phyloP scores from a whole-genome alignment of 2,797 vertebrate genomes.

The Onychomys arenicola region DNA sequence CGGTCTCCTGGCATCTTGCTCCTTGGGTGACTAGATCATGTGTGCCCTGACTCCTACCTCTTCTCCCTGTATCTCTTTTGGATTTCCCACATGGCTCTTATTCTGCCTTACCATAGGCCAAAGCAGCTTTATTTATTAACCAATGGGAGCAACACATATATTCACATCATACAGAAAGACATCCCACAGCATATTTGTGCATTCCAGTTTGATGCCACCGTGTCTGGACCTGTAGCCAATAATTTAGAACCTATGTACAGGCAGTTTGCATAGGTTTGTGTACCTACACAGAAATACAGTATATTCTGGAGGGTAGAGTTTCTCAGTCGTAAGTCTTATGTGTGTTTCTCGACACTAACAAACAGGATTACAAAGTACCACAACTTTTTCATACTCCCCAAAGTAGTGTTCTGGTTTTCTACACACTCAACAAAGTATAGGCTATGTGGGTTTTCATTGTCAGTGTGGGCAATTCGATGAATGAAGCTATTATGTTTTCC shows the following conservation, averaged over 20 bases:
- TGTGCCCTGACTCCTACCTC: no score
- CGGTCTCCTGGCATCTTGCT: no score
- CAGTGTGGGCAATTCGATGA: constrained; percentile 3
- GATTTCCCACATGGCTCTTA: no score
- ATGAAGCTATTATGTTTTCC: not conserved
- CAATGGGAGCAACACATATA: no score
- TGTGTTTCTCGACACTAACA: not conserved
- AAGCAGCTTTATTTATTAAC: no score
- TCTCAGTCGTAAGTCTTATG: not conserved
- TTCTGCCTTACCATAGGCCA: no score
- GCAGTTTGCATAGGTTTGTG: not conserved
- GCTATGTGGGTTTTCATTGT: not conserved
- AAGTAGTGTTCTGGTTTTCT: not conserved
- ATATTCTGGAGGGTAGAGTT: not conserved
- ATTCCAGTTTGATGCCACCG: not conserved
- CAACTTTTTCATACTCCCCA: not conserved
- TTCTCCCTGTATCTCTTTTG: no score
- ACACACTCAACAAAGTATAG: not conserved
- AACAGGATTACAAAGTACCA: not conserved
- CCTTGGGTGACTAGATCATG: no score
- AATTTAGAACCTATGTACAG: not conserved
- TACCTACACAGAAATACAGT: not conserved
- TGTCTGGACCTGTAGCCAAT: not conserved
- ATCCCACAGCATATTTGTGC: not conserved
- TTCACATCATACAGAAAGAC: no score